phyloP scores from a whole-genome alignment of 2,888 invertebrate species.

The Ochropleura leucogaster region DNA sequence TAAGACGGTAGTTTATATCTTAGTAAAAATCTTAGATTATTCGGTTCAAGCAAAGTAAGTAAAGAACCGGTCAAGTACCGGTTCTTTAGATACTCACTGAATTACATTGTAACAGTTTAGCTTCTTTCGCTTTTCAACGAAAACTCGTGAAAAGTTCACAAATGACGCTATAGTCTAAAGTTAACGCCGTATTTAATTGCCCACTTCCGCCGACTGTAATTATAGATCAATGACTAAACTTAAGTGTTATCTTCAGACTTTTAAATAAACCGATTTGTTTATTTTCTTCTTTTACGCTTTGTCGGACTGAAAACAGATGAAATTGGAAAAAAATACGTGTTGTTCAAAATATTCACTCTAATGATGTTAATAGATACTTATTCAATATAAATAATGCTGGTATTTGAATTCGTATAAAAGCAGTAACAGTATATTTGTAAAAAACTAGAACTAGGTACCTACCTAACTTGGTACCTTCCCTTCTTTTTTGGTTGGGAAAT shows the following conservation, averaged over 20 bases:
- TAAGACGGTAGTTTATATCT: too few relatives aligned
- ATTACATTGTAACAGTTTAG: not conserved
- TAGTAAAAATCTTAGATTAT: not conserved
- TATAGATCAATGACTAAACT: slow-evolving; percentile 52
- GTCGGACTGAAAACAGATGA: slow-evolving; percentile 21
- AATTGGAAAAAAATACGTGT: not conserved
- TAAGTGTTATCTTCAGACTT: slow-evolving; percentile 47
- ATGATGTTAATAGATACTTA: not conserved
- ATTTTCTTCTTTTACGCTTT: slow-evolving; percentile 35
- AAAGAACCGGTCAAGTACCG: too few relatives aligned
- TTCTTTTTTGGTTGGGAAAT: too few relatives aligned
- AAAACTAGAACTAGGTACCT: too few relatives aligned
- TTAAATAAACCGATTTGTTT: slow-evolving; percentile 42
- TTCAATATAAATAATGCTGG: not conserved
- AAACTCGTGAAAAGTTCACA: slow-evolving; percentile 23
- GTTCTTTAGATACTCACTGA: not conserved
- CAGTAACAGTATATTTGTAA: not conserved
- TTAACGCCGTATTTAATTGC: slow-evolving; percentile 47
- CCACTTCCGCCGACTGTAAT: slow-evolving; percentile 43
- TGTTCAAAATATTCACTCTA: not conserved
- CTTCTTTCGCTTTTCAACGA: slow-evolving; percentile 15
- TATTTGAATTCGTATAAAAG: not conserved
- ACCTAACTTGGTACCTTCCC: too few relatives aligned
- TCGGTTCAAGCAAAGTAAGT: too few relatives aligned
- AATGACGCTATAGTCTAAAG: slow-evolving; percentile 33